phyloP scores from a whole-genome alignment of 1,140 invertebrate genomes.

The Neodiprion pinetum region DNA sequence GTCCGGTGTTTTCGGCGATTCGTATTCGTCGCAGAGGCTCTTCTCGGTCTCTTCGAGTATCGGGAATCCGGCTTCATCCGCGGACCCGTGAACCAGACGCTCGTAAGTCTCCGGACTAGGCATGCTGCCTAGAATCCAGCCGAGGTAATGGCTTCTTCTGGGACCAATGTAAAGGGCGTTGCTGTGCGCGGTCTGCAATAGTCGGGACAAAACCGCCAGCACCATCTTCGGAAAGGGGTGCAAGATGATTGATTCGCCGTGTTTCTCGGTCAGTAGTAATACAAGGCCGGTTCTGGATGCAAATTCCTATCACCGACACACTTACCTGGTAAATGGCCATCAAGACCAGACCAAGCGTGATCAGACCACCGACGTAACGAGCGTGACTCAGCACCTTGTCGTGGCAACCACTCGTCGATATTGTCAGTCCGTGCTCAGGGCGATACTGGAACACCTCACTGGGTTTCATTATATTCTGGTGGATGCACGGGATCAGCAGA shows the following conservation, averaged over 20 bases:
- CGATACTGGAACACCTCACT: constrained; percentile 24
- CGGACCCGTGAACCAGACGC: neutral
- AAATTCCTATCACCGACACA: neutral
- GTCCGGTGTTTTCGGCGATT: neutral
- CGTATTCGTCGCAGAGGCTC: neutral
- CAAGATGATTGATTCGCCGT: too few species aligned
- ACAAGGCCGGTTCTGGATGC: too few species aligned
- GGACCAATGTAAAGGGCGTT: constrained; percentile 22
- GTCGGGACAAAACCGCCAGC: constrained; percentile 26
- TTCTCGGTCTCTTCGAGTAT: neutral
- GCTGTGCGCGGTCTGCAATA: constrained; percentile 30
- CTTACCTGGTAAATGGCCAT: constrained; percentile 32
- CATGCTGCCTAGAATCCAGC: constrained; percentile 30
- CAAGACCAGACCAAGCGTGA: constrained; percentile 21
- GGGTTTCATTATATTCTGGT: constrained; percentile 17
- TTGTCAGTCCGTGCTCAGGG: constrained; percentile 16
- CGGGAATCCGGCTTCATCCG: neutral
- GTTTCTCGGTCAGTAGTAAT: neutral
- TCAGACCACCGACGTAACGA: constrained; percentile 3
- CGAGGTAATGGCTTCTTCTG: constrained; percentile 11
- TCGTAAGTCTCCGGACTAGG: neutral
- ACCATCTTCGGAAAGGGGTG: constrained; percentile 19
- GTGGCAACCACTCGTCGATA: constrained; percentile 26
- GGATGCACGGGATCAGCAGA: constrained; percentile 18
- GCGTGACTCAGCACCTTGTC: constrained; percentile 14